A percentile compares a stretch with the other conserved stretches of the same genome.
Evolutionary conservation across 2,888 invertebrate species (phyloP).

Genomic region (Cactoblastis cactorum): DNA sequence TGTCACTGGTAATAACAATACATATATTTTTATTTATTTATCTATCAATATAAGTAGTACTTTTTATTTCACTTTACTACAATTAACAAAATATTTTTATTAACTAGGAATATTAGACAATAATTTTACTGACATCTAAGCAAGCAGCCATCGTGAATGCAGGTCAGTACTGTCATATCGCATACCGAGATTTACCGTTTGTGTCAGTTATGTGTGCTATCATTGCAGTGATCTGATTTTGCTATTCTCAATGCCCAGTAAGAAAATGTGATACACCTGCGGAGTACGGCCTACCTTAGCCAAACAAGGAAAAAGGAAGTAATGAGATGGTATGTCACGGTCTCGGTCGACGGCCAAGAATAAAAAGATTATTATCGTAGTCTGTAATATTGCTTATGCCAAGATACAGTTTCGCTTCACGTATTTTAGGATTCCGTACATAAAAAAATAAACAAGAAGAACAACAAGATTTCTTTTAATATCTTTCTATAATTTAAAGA

Average conservation of each 20-base stretch:
- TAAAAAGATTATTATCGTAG: background rate
- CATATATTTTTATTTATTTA: too few species aligned
- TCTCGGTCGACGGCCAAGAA: slow-evolving; percentile 33
- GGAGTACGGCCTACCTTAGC: slow-evolving; percentile 19
- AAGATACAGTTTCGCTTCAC: background rate
- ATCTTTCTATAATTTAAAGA: too few species aligned
- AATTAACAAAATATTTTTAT: too few species aligned
- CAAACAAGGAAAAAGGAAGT: slow-evolving; percentile 25
- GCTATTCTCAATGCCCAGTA: slow-evolving; percentile 12
- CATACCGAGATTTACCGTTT: slow-evolving; percentile 9
- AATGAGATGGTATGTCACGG: slow-evolving; percentile 32
- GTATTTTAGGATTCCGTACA: background rate
- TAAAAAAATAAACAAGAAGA: too few species aligned
- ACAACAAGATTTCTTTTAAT: too few species aligned
- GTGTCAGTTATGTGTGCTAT: slow-evolving; percentile 17
- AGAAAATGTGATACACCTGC: slow-evolving; percentile 21
- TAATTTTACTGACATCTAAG: background rate
- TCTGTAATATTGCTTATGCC: background rate
- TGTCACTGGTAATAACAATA: too few species aligned
- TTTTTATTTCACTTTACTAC: too few species aligned
- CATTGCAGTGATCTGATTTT: slow-evolving; percentile 21
- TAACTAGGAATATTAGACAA: too few species aligned
- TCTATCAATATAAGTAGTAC: too few species aligned
- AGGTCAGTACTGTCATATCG: background rate
- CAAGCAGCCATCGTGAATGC: background rate